Evolutionary conservation across 2,113 vertebrate species (phyloP), one percentile per base, ranked within the genome.

Genomic region (Rafetus swinhoei): DNA sequence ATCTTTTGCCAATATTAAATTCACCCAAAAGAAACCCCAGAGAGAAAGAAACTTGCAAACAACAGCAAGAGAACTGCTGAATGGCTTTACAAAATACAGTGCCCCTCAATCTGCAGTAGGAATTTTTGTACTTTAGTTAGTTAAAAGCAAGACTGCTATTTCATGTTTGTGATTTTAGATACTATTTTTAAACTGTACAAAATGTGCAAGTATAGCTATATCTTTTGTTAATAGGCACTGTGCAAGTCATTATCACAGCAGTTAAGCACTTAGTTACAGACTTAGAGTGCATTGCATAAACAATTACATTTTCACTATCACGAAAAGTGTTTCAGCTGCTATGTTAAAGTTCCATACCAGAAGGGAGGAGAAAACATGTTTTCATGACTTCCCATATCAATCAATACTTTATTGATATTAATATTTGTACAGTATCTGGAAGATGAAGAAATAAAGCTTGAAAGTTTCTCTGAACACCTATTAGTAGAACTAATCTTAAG

Each of bases 201-300:
- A 39, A 39, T 39, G 39, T 39, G 39, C 39, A 39, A 84, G 74
- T 0, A 1, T 65, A 2, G 85, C 94, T 90, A 59, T 55, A 90
- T 83, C 81, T 72, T 72, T 72, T 72, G 83, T 8, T 81, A 72
- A 45, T 45, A 45, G 45, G 45, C 45, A 45, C 13, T 76, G 96
- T 72, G 97, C 94, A 79, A 83, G 45, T 45, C 45, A 96, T 97
- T 95, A 97, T 84, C 96, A 86, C 95, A 96, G 95, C 94, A 90
- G 93, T 87, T 87, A 89, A 96, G 93, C 24, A 93, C 88, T 84
- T 82, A 85, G 10, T 79, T 95, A 4, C 21, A 72, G 32, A 95
- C 56, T 39, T 82, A 39, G 18, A 93, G 84, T 81, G 62, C 55
- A 74, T 93, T 86, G 81, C 79, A 82, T 0, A 83, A 94, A 89